Evolutionary conservation across 37 sponge, comb jelly and placozoan genomes (phyloP).

Genomic region (Aphrocallistes beatrix): DNA sequence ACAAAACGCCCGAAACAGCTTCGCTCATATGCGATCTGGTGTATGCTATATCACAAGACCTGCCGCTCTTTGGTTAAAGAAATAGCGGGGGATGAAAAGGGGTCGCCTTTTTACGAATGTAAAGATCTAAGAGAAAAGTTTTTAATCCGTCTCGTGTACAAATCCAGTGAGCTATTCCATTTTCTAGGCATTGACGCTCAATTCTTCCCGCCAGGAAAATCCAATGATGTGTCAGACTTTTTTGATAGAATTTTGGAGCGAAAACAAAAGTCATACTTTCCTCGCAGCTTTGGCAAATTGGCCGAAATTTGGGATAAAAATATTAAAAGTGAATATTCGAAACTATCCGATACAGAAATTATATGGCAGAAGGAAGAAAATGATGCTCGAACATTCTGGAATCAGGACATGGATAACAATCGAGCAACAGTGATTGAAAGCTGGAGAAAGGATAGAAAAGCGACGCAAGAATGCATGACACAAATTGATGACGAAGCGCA

Average conservation of each 20-base stretch:
- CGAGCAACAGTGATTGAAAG: background rate
- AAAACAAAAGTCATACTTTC: background rate
- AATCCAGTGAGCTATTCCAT: constrained; percentile 1
- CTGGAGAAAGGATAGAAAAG: background rate
- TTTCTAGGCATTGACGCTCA: background rate
- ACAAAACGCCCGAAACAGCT: background rate
- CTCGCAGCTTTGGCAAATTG: background rate
- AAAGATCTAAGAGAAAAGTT: background rate
- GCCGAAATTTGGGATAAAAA: background rate
- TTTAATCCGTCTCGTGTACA: constrained; percentile 1
- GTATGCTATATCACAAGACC: background rate
- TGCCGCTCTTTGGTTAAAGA: background rate
- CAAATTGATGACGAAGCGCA: background rate
- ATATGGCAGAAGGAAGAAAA: background rate
- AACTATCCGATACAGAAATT: background rate
- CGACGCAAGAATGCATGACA: background rate
- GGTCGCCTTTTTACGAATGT: background rate
- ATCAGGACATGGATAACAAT: constrained; percentile 5
- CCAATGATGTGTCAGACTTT: background rate
- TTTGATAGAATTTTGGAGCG: background rate
- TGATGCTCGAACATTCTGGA: background rate
- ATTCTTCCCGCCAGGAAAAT: background rate
- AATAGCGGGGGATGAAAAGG: constrained; percentile 11
- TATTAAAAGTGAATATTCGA: background rate
- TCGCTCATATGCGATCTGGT: background rate